A percentile compares a stretch with the other conserved stretches of the same genome.
phyloP scores from a whole-genome alignment of 2,797 vertebrate species.

The Anas bahamensis region DNA sequence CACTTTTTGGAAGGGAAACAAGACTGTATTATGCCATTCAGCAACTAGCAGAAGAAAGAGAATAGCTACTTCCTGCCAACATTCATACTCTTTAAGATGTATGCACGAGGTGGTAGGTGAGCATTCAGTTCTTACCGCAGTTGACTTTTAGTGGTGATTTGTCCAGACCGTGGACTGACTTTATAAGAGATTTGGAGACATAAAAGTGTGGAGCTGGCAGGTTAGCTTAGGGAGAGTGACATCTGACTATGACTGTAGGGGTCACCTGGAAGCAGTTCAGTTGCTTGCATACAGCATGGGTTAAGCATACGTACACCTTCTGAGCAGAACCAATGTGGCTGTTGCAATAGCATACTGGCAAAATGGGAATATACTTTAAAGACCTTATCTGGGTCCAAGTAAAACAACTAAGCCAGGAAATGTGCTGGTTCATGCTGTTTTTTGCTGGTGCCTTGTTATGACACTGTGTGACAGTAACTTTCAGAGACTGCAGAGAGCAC shows the following conservation, averaged over 20 bases:
- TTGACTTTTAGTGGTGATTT: not conserved
- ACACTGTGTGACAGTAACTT: not conserved
- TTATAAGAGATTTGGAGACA: not conserved
- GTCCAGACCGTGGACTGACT: not conserved
- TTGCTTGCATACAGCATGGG: not conserved
- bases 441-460: not conserved
- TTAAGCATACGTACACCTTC: not conserved
- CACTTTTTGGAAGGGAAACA: constrained; percentile 27
- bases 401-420: not conserved
- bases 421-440: not conserved
- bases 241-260: not conserved
- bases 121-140: not conserved
- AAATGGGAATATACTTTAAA: not conserved
- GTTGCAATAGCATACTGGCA: not conserved
- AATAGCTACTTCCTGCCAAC: constrained; percentile 44
- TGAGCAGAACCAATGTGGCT: not conserved
- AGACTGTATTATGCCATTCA: constrained; percentile 18
- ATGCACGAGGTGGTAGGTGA: constrained; percentile 1
- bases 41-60: not conserved
- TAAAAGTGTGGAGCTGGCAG: not conserved
- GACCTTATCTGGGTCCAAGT: not conserved
- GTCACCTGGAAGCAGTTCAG: not conserved
- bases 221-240: not conserved
- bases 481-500: not conserved
- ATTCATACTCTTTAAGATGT: not conserved